Evolutionary conservation across 2,797 vertebrate genomes (phyloP).

Genomic region (Diplodus puntazzo): DNA sequence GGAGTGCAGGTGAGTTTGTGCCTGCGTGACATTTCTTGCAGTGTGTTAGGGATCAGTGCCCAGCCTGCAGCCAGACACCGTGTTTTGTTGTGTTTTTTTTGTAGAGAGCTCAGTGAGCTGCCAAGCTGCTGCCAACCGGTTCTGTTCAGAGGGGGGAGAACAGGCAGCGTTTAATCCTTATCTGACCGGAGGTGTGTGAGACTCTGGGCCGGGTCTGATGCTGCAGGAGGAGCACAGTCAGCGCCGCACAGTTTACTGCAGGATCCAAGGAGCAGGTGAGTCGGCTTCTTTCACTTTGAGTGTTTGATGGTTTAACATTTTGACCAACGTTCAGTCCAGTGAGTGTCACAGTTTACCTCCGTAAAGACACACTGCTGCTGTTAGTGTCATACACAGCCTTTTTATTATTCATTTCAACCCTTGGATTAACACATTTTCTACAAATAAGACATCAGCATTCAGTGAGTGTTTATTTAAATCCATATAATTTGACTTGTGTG

Average conservation of each 20-base stretch:
- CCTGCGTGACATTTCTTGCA: conserved; percentile 45
- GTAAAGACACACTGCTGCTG: neutral
- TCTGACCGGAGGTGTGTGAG: conserved; percentile 32
- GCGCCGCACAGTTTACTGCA: conserved; percentile 4
- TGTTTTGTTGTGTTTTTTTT: conserved; percentile 14
- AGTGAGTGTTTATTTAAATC: neutral
- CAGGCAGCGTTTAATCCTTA: conserved; percentile 25
- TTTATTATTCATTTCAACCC: too few relatives aligned
- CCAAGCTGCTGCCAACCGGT: conserved; percentile 39
- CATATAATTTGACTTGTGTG: neutral
- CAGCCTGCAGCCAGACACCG: conserved; percentile 62
- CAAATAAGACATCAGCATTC: neutral
- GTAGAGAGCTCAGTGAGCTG: conserved; percentile 29
- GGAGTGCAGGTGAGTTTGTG: neutral
- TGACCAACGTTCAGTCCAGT: too few relatives aligned
- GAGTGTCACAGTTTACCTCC: neutral
- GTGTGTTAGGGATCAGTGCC: conserved; percentile 42
- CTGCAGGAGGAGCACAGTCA: conserved; percentile 1
- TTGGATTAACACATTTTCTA: too few relatives aligned
- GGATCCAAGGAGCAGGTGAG: conserved; percentile 43
- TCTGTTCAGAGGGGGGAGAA: conserved; percentile 25
- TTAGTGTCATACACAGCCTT: neutral
- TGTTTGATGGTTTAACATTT: neutral
- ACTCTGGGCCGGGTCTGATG: conserved; percentile 37
- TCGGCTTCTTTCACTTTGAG: neutral